Conservation (phyloP, 1,140 invertebrate genomes). For the Trialeurodes vaporariorum region DNA sequence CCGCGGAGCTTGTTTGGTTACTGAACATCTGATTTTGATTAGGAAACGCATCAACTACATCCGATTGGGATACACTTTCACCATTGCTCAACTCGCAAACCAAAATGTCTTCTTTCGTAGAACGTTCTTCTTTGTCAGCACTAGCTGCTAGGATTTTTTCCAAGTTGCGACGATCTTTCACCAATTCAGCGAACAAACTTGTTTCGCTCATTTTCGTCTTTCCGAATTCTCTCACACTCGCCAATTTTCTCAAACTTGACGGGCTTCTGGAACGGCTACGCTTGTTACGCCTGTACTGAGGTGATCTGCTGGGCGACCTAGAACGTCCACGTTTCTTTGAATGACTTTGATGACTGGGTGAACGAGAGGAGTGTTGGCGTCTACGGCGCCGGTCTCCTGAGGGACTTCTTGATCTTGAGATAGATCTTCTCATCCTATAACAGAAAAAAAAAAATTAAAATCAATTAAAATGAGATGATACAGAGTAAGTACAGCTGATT, state of each 20-base stretch:
- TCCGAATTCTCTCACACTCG: slow-evolving; percentile 18
- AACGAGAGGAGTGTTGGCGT: no score
- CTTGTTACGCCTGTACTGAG: not conserved
- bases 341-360: not conserved
- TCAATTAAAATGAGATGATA: no score
- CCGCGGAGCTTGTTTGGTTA: not conserved
- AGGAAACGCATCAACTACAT: not conserved
- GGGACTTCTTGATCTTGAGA: not conserved
- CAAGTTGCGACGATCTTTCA: slow-evolving; percentile 68
- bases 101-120: slow-evolving; percentile 36
- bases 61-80: not conserved
- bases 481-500: no score
- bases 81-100: slow-evolving; percentile 33
- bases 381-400: not conserved
- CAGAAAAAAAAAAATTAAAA: no score
- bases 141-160: slow-evolving; percentile 37
- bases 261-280: not conserved
- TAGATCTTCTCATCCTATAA: not conserved
- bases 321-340: not conserved
- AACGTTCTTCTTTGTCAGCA: slow-evolving; percentile 20
- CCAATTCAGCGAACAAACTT: slow-evolving; percentile 74
- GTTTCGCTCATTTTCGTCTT: slow-evolving; percentile 65
- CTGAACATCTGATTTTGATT: not conserved
- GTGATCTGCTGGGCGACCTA: not conserved
- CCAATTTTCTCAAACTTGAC: slow-evolving; percentile 14